phyloP scores from a whole-genome alignment of 2,113 vertebrate genomes.

The Talpa occidentalis region DNA sequence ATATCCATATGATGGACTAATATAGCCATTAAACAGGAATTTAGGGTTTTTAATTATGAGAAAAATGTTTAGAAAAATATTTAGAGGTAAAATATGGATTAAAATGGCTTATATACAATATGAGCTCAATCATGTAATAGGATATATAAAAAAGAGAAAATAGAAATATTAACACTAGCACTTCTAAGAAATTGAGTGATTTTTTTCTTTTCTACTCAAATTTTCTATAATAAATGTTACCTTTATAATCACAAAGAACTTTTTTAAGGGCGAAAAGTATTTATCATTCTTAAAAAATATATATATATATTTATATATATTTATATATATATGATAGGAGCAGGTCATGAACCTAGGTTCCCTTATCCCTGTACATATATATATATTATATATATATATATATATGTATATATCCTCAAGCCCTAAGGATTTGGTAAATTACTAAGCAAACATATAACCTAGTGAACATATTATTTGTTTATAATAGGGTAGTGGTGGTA shows the following conservation, averaged over 20 bases:
- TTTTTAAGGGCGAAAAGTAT: not conserved
- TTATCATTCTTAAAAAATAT: not conserved
- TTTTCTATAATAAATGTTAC: constrained; percentile 27
- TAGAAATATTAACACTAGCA: not conserved
- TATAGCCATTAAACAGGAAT: not conserved
- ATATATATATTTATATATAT: not conserved
- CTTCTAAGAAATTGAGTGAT: not conserved
- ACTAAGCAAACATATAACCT: not conserved
- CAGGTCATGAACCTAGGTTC: too few species aligned
- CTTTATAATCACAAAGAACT: constrained; percentile 23
- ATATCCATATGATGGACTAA: not conserved
- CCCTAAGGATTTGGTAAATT: not conserved
- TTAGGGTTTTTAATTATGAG: not conserved
- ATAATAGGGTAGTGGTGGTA: not conserved
- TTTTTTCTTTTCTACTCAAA: constrained; percentile 22
- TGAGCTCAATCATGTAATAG: not conserved
- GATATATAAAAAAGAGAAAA: not conserved
- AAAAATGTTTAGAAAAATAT: constrained; percentile 22
- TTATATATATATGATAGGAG: too few species aligned
- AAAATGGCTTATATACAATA: not conserved
- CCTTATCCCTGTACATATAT: too few species aligned
- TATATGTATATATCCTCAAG: too few species aligned
- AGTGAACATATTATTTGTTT: constrained; percentile 32
- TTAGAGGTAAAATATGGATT: not conserved
- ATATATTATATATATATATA: too few species aligned